Evolutionary conservation across 1,140 invertebrate species (phyloP), one percentile per base, ranked within the genome.

Genomic region (Drosophila kanapiae): DNA sequence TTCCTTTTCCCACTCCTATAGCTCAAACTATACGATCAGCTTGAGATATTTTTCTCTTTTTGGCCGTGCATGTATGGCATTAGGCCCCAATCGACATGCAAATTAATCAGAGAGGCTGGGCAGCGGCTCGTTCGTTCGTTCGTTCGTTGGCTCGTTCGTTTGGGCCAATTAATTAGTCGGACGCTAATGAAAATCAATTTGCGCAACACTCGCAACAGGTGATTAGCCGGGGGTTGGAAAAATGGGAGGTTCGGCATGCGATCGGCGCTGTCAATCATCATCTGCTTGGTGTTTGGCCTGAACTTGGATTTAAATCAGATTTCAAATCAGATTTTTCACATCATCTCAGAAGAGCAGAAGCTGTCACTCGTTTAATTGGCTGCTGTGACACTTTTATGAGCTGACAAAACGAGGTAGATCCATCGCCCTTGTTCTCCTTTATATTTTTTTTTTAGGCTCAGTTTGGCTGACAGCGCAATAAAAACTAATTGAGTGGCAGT

Each of bases 401-500:
- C 76, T 77, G 83, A 56, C 80, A 76, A 77, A 80, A 83, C 69
- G 83, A 82, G 76, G 74, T 80, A 72, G 67, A 72, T 72, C 51
- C 64, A 16, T 59, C 42, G 42, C 58, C 63, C 49, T n/a, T 57
- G 27, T 40, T 37, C 35, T 16, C 33, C 45, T 16, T 7, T 10
- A 23, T 18, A 29, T 16, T 43, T 37, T 57, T 40, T 40, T 67
- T 65, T 54, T 64, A 61, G 56, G 38, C 54, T 37, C 56, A 78
- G 59, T 58, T 67, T 87, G 76, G 80, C 67, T 87, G 84, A 85
- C 82, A 90, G 78, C 69, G 85, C 78, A 90, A 90, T 90, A 90
- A 88, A 88, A 88, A 88, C 80, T 84, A 91, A 90, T 82, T 90
- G 85, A 90, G 74, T 79, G 70, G 78, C 78, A 85, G 81, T 78